Conservation (phyloP, 2,113 vertebrate genomes). For the Alectura lathami region DNA sequence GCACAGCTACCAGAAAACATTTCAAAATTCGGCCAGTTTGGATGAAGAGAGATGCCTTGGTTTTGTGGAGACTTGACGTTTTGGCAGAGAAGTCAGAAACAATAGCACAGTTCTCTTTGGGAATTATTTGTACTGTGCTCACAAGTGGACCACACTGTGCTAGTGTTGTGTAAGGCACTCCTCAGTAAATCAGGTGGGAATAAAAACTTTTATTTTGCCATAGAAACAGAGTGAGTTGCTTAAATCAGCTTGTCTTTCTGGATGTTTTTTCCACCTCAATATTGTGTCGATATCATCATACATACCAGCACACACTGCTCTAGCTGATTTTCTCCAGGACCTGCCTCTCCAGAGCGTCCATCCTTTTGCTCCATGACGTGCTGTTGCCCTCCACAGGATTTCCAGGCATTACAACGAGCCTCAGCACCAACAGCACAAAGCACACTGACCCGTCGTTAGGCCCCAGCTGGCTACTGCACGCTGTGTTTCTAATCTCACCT, state of each 20-base stretch:
- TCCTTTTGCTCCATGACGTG: neutral
- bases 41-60: slow-evolving; percentile 7
- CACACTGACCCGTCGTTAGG: neutral
- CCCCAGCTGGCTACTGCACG: neutral
- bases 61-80: slow-evolving; percentile 17
- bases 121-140: slow-evolving; percentile 4
- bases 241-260: slow-evolving; percentile 9
- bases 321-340: neutral
- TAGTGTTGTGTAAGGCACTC: slow-evolving; percentile 2
- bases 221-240: slow-evolving; percentile 11
- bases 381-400: neutral
- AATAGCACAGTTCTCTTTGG: neutral
- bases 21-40: slow-evolving; percentile 38
- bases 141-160: neutral
- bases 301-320: neutral
- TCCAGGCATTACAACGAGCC: neutral
- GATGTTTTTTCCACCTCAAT: neutral
- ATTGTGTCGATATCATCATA: neutral
- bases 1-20: slow-evolving; percentile 31
- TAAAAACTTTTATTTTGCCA: neutral
- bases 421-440: neutral
- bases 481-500: neutral
- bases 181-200: slow-evolving; percentile 43
- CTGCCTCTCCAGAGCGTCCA: neutral
- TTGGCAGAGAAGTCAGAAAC: neutral